Conservation (phyloP, 2,797 vertebrate species). For the Enteromius afrohamiltoni region DNA sequence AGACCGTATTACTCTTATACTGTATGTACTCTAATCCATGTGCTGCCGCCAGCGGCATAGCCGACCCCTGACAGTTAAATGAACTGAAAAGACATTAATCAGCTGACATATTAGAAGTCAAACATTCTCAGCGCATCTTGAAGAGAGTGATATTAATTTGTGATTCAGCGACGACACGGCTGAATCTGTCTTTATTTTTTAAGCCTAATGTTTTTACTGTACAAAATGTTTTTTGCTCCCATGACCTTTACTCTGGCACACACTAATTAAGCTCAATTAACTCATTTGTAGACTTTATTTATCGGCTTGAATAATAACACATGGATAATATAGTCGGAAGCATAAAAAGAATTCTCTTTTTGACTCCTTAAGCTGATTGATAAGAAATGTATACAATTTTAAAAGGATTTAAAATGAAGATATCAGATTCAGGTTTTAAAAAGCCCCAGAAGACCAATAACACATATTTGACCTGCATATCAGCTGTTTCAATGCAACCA, state of each 20-base stretch:
- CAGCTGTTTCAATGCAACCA: not conserved
- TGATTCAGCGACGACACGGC: not conserved
- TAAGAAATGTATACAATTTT: not conserved
- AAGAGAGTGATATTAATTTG: not conserved
- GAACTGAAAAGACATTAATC: constrained; percentile 10
- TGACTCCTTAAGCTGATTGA: not conserved
- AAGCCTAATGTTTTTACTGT: constrained; percentile 7
- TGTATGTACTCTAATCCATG: no score
- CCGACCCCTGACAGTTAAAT: not conserved
- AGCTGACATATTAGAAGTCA: constrained; percentile 1
- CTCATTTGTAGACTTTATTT: not conserved
- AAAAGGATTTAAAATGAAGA: not conserved
- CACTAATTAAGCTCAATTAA: constrained; percentile 9
- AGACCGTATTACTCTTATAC: no score
- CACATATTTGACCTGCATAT: not conserved
- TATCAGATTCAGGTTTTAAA: not conserved
- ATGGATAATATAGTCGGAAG: not conserved
- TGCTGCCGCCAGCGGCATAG: no score
- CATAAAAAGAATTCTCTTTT: not conserved
- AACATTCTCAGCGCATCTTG: not conserved
- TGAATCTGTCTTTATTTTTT: not conserved
- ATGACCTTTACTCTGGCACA: constrained; percentile 27
- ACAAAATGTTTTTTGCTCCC: constrained; percentile 18
- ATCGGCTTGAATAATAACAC: not conserved
- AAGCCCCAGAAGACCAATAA: not conserved